Evolutionary conservation across 2,797 vertebrate species (phyloP).

Genomic region (Numenius phaeopus): DNA sequence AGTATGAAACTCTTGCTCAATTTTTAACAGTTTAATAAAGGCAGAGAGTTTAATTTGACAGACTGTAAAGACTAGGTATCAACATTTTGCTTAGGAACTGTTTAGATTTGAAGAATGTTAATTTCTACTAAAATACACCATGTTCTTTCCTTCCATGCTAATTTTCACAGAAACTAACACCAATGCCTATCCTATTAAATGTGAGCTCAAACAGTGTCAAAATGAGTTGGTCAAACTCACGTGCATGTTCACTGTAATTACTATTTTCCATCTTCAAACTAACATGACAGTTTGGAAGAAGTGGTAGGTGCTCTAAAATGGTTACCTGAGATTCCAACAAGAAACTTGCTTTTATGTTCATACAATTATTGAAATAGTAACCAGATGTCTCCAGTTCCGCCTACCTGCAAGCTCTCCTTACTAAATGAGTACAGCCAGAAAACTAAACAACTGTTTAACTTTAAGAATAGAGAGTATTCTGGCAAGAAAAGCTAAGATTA

Average conservation of each 20-base stretch:
- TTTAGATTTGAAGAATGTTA: background rate
- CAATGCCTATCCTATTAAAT: background rate
- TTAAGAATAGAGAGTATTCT: no score
- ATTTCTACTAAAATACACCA: background rate
- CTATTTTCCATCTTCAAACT: accelerated
- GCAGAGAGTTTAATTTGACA: background rate
- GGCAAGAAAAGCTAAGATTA: background rate
- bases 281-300: background rate
- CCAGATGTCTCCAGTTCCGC: background rate
- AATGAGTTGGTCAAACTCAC: background rate
- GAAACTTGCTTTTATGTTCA: background rate
- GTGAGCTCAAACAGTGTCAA: background rate
- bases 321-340: background rate
- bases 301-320: background rate
- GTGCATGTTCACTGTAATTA: accelerated
- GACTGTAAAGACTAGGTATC: background rate
- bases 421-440: background rate
- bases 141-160: background rate
- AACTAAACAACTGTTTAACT: background rate
- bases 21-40: background rate
- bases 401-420: background rate
- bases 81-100: background rate
- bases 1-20: background rate
- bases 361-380: background rate
- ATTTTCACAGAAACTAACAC: background rate